Evolutionary conservation across 2,797 vertebrate species (phyloP).

Genomic region (Halcyon chelicuti): DNA sequence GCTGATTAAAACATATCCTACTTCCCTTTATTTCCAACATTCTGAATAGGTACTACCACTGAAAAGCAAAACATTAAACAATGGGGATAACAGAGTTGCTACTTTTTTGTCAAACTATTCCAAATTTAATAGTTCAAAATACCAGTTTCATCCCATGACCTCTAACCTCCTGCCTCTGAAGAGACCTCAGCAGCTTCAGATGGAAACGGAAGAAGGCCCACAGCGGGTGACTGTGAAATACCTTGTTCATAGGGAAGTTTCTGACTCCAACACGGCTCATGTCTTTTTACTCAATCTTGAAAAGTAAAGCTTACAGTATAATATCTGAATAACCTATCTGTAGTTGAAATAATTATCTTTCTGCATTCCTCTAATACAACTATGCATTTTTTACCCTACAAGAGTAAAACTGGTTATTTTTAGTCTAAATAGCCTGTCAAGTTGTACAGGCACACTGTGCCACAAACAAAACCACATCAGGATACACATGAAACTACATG

Average conservation of each 20-base stretch:
- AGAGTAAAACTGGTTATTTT: not conserved
- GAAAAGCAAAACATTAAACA: not conserved
- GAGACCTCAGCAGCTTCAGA: not conserved
- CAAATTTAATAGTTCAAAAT: not conserved
- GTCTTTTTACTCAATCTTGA: not conserved
- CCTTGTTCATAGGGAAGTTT: not conserved
- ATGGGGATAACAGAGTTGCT: not conserved
- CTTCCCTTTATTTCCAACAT: not conserved
- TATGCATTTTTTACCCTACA: not conserved
- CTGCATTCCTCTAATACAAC: not conserved
- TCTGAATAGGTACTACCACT: not conserved
- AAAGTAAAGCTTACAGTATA: not conserved
- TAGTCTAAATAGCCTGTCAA: not conserved
- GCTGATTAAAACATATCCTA: not conserved
- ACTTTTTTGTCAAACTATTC: not conserved
- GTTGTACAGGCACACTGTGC: not conserved
- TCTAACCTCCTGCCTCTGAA: not conserved
- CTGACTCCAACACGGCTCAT: not conserved
- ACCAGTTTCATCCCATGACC: not conserved
- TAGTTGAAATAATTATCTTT: not conserved
- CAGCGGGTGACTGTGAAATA: not conserved
- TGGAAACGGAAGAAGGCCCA: not conserved
- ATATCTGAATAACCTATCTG: not conserved
- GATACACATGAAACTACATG: not conserved
- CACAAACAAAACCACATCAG: not conserved